Evolutionary conservation across 2,797 vertebrate species (phyloP).

Genomic region (Chloroceryle amazona): DNA sequence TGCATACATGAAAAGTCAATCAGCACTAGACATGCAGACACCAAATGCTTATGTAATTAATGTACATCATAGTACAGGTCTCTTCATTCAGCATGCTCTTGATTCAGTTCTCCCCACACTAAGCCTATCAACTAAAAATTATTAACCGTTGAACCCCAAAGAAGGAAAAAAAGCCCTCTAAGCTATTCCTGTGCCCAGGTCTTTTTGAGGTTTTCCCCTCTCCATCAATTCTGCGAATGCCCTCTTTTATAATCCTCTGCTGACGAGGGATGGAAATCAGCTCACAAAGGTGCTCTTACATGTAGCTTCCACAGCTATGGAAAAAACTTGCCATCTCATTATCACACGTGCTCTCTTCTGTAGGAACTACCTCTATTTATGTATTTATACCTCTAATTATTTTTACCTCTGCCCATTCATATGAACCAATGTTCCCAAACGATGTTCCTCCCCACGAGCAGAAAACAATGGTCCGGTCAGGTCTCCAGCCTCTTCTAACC

Average conservation of each 20-base stretch:
- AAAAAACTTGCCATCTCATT: neutral
- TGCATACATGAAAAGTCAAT: neutral
- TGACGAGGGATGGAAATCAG: neutral
- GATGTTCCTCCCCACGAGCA: slow-evolving; percentile 92
- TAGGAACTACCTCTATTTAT: neutral
- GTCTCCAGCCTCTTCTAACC: slow-evolving; percentile 88
- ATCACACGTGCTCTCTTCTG: neutral
- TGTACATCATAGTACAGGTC: neutral
- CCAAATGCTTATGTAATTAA: neutral
- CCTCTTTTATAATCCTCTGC: neutral
- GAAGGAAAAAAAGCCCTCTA: neutral
- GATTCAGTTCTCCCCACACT: neutral
- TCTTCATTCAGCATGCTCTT: neutral
- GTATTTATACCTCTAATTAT: too few species aligned
- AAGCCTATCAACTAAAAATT: neutral
- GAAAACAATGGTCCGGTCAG: slow-evolving; percentile 90
- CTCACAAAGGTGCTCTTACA: neutral
- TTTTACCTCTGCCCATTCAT: slow-evolving; percentile 95
- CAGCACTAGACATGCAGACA: neutral
- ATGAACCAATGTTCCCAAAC: slow-evolving; percentile 91
- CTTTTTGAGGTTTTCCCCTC: neutral
- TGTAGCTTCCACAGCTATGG: rapidly evolving
- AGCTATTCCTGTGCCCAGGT: neutral
- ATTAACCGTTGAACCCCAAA: neutral
- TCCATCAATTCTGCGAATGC: neutral